Percentiles rank a stretch among this genome's conserved stretches.
These are phyloP conservation scores for Typhlomys cinereus DNA, from an alignment of 2,113 vertebrate genomes.

Conservation along the genomic window DNA sequence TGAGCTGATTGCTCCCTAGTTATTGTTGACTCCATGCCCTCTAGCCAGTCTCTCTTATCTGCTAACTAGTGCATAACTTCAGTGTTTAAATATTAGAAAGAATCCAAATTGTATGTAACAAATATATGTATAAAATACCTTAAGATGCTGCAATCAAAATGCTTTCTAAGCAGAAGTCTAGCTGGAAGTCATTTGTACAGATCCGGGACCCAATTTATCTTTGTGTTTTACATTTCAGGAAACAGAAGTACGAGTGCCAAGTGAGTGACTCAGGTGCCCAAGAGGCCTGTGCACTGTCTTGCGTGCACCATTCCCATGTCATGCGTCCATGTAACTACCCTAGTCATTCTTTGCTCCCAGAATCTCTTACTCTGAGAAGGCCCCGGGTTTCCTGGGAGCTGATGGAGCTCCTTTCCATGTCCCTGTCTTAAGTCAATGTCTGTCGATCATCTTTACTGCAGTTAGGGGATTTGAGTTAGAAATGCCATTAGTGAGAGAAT, in stretches of 20 bases:
- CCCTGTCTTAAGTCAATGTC: background rate
- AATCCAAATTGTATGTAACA: background rate
- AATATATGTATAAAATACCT: background rate
- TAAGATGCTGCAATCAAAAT: background rate
- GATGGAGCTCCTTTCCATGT: background rate
- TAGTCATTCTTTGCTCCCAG: background rate
- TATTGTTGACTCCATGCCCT: too few relatives aligned
- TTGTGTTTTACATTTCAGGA: background rate
- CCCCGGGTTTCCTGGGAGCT: background rate
- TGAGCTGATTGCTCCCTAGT: background rate
- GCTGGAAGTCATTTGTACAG: background rate
- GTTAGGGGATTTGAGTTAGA: background rate
- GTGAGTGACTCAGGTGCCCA: background rate
- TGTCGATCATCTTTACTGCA: background rate
- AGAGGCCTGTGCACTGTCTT: background rate
- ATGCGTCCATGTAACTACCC: background rate
- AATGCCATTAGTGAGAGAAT: background rate
- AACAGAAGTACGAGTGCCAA: background rate
- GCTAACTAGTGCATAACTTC: background rate
- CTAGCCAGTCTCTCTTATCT: background rate
- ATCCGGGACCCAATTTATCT: background rate
- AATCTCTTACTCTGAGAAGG: background rate
- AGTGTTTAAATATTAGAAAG: background rate
- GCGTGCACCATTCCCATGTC: background rate
- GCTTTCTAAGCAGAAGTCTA: slow-evolving; percentile 2